These are phyloP conservation scores for Camponotus fellah DNA, from an alignment of 2,888 invertebrate species.

Conservation along the genomic window DNA sequence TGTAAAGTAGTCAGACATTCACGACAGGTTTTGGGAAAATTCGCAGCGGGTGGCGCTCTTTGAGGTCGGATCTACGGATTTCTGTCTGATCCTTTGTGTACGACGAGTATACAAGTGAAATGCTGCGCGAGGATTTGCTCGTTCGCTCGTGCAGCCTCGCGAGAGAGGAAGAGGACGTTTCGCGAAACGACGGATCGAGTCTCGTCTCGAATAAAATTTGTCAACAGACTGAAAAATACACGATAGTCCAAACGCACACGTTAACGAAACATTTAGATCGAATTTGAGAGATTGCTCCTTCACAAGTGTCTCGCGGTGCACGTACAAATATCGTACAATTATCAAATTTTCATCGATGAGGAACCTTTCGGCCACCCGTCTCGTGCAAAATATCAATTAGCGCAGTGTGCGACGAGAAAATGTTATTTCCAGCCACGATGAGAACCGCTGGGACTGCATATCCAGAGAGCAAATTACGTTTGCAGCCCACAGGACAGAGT, in stretches of 20 bases:
- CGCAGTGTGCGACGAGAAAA: conserved; percentile 22
- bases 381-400: conserved; percentile 57
- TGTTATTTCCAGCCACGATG: conserved; percentile 61
- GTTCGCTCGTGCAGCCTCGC: conserved; percentile 42
- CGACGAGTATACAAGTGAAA: conserved; percentile 39
- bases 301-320: not conserved
- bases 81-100: conserved; percentile 76
- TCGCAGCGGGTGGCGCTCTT: conserved; percentile 80
- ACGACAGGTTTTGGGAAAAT: conserved; percentile 82
- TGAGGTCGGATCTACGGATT: conserved; percentile 74
- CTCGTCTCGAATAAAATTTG: not conserved
- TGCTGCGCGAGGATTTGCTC: conserved; percentile 7
- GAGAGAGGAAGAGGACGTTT: conserved; percentile 7
- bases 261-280: not conserved
- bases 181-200: not conserved
- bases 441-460: conserved; percentile 81
- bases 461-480: conserved; percentile 81
- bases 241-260: not conserved
- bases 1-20: conserved; percentile 56
- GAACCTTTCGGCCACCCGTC: conserved; percentile 1
- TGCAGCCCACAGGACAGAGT: conserved; percentile 80
- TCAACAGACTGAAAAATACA: not conserved
- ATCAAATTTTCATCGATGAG: conserved; percentile 22
- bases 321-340: not conserved
- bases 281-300: no score